Evolutionary conservation across 2,113 vertebrate genomes (phyloP), one percentile per base, ranked within the genome.

Genomic region (Porphyrio hochstetteri): DNA sequence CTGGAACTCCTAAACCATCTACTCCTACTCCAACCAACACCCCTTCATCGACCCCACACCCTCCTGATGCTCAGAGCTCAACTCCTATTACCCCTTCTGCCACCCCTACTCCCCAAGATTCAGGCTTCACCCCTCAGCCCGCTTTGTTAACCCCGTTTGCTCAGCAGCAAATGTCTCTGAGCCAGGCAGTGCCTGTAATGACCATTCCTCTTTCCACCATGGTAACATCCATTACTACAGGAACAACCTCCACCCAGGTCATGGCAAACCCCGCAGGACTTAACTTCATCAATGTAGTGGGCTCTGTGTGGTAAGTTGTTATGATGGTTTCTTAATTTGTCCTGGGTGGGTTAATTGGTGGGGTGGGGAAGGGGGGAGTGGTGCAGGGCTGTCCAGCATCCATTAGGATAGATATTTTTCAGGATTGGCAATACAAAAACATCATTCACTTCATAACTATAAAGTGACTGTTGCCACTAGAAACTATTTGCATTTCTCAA

Each of bases 221-320:
- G 99, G 99, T 98, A 78, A 99, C 99, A 52, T 99, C 99, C 96
- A 97, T 99, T 98, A 98, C 98, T 97, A 98, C 99, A 90, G 99
- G 99, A 97, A 98, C 99, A 97, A 97, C 99, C 19, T 98, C 99
- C 75, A 98, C 98, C 86, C 99, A 99, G 97, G 99, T 99, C 98
- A 99, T 99, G 99, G 98, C 98, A 96, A 99, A 98, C 97, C 96
- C 99, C 59, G 96, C 99, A 71, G 99, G 99, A 94, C 98, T 99
- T 97, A 99, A 99, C 97, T 99, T 99, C 98, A 99, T 99, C 98
- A 99, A 99, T 93, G 99, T 99, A 96, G 98, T 99, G 98, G 98
- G 99, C 98, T 98, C 99, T 44, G 99, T 99, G 91, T 99, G 99
- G 99, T 99, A 98, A 98, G 98, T 98, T 78, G 13, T 94, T 96